phyloP scores from a whole-genome alignment of 2,888 invertebrate species.

The Aplocera efformata region DNA sequence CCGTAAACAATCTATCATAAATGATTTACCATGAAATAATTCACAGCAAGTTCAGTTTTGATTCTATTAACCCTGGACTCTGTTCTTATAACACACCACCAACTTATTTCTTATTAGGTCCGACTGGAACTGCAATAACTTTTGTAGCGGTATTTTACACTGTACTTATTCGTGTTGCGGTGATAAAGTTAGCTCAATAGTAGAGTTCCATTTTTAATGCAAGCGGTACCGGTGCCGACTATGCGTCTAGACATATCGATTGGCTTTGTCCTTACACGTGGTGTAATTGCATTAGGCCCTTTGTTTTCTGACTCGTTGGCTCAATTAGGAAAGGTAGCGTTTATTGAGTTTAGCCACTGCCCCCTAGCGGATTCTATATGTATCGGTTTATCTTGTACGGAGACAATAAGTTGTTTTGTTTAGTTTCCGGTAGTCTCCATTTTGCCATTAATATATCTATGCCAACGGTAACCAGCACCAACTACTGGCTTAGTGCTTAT shows the following conservation, averaged over 20 bases:
- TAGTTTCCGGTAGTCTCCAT: too few species aligned
- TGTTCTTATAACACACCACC: too few species aligned
- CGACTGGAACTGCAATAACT: conserved; percentile 8
- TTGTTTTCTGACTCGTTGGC: conserved; percentile 39
- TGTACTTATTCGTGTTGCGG: conserved; percentile 5
- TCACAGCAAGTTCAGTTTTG: too few species aligned
- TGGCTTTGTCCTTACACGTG: conserved; percentile 46
- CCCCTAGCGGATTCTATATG: too few species aligned
- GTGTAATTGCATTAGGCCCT: conserved; percentile 51
- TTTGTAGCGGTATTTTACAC: conserved; percentile 8
- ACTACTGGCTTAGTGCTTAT: too few species aligned
- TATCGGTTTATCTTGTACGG: too few species aligned
- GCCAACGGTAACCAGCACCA: too few species aligned
- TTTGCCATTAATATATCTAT: too few species aligned
- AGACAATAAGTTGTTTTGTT: too few species aligned
- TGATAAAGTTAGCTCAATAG: conserved; percentile 13
- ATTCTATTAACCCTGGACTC: too few species aligned
- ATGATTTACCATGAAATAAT: too few species aligned
- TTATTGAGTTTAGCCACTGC: not conserved
- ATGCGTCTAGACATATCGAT: conserved; percentile 76
- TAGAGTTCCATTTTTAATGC: conserved; percentile 38
- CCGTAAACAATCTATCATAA: too few species aligned
- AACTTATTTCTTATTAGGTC: conserved; percentile 3
- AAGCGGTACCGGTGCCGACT: conserved; percentile 30
- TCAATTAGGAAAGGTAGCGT: not conserved